Evolutionary conservation across 2,888 invertebrate species (phyloP), one percentile per base, ranked within the genome.

Genomic region (Diaphora mendica): DNA sequence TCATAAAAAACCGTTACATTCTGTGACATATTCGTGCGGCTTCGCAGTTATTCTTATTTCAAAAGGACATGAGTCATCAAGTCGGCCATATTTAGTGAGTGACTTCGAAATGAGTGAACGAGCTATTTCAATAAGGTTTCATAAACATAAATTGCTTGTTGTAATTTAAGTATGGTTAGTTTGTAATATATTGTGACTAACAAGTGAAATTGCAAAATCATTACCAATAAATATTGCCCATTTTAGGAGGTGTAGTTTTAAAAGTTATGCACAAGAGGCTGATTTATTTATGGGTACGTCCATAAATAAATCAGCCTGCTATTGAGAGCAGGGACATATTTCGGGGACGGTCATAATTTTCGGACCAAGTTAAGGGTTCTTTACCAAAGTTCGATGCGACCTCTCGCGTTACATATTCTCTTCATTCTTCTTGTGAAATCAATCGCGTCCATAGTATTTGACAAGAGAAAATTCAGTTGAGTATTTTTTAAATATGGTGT

Each of bases 11-110:
- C 79, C 80, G 85, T 85, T 85, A 84, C 70, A 72, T 65, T 77
- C 74, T 77, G 81, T 78, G 81, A 85, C 85, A 85, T 78, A 76
- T 78, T 76, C 73, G 68, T 79, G 78, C 74, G 77, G 55, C 72
- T 85, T 83, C 35, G 81, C 79, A 76, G 79, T 79, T 79, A 80
- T 84, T 83, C 80, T 79, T 79, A 77, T 82, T 85, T 80, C 85
- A 85, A 79, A 82, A 84, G 84, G 79, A 76, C 82, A 83, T 82
- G 85, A 77, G 75, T 85, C 84, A 76, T 79, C 77, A 69, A 70
- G 74, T 72, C 73, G 55, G 71, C 85, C 79, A 77, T 85, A 78
- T 85, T 80, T 82, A 77, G 80, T 73, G 44, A 77, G 70, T 70
- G 75, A 75, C 71, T 78, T 74, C 74, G 78, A 73, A 71, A 75